Evolutionary conservation across 2,797 vertebrate species (phyloP).

Genomic region (Chelon labrosus): DNA sequence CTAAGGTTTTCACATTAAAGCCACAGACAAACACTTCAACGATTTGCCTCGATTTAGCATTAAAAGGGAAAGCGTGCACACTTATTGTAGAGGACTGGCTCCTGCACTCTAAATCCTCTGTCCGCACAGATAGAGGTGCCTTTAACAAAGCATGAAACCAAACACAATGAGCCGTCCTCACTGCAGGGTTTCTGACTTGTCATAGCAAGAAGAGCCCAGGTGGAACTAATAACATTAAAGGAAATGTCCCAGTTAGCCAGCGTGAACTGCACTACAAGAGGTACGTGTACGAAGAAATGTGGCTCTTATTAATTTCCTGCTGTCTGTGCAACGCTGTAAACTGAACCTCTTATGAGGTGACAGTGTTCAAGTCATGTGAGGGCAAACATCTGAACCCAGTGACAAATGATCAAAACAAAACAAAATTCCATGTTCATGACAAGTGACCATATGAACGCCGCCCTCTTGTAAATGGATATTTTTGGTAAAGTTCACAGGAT

Average conservation of each 20-base stretch:
- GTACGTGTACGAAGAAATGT: background rate
- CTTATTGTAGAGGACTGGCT: background rate
- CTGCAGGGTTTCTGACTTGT: constrained; percentile 16
- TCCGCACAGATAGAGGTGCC: constrained; percentile 13
- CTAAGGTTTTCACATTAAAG: background rate
- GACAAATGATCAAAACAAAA: too few species aligned
- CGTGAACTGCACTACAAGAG: background rate
- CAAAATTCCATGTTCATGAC: too few species aligned
- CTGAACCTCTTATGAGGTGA: too few species aligned
- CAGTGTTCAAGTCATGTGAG: too few species aligned
- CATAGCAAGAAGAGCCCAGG: constrained; percentile 11
- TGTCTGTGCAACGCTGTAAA: too few species aligned
- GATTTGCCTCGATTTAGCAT: background rate
- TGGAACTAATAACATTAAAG: constrained; percentile 27
- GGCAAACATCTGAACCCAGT: too few species aligned
- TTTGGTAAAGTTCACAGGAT: too few species aligned
- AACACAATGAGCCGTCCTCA: constrained; percentile 27
- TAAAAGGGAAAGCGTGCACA: background rate
- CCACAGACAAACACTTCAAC: background rate
- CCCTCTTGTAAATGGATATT: too few species aligned
- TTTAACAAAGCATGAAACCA: constrained; percentile 39
- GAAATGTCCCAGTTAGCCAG: background rate
- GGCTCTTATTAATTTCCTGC: background rate
- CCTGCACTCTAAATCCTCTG: constrained; percentile 1
- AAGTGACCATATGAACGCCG: too few species aligned